Evolutionary conservation across 2,888 invertebrate genomes (phyloP).

Genomic region (Phengaris arion): DNA sequence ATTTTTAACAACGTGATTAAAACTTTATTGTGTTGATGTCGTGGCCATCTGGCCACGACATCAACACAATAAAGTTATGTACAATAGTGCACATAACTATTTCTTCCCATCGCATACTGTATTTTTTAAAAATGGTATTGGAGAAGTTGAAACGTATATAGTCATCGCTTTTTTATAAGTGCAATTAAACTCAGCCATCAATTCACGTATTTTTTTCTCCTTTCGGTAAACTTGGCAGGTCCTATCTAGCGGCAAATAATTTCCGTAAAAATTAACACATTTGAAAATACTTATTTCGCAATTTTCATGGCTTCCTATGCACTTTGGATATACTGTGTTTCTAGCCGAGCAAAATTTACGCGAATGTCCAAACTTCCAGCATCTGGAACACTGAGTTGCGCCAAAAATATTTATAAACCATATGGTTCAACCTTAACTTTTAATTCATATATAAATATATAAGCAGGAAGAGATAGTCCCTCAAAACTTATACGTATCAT

Average conservation of each 20-base stretch:
- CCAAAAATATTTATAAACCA: background rate
- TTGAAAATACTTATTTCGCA: constrained; percentile 34
- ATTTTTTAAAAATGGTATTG: constrained; percentile 35
- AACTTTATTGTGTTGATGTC: constrained; percentile 21
- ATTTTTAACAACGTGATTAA: background rate
- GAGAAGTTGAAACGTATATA: constrained; percentile 29
- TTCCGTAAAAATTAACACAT: constrained; percentile 37
- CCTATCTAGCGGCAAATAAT: constrained; percentile 37
- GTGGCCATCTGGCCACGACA: too few species aligned
- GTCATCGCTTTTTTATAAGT: constrained; percentile 36
- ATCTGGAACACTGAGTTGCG: background rate
- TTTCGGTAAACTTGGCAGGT: constrained; percentile 36
- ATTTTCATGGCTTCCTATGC: constrained; percentile 31
- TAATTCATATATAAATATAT: background rate
- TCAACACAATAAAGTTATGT: too few species aligned
- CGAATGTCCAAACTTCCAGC: background rate
- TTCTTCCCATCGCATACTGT: too few species aligned
- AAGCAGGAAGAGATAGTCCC: background rate
- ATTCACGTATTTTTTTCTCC: constrained; percentile 37
- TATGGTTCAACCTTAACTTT: background rate
- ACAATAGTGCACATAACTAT: too few species aligned
- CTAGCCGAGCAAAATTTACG: background rate
- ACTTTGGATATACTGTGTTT: background rate
- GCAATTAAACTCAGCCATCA: constrained; percentile 40
- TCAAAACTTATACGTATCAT: background rate